Conservation (phyloP, 2,797 vertebrate species). For the Urocyon cinereoargenteus region DNA sequence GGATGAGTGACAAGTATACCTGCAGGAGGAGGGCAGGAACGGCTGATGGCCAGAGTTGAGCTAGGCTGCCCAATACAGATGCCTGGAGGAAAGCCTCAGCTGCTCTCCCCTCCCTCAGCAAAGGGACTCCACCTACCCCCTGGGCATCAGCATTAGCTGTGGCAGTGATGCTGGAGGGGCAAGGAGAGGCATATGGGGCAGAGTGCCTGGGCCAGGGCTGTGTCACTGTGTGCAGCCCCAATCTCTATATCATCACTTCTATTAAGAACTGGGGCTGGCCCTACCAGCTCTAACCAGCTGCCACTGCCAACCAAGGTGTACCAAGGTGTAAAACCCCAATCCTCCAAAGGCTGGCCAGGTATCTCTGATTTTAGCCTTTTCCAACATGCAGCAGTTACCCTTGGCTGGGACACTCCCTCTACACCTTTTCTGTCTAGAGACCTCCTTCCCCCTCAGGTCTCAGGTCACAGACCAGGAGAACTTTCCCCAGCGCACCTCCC, state of each 20-base stretch:
- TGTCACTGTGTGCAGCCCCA: background rate
- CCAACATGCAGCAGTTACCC: background rate
- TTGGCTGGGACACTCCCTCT: background rate
- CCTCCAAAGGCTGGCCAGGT: background rate
- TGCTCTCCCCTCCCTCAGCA: background rate
- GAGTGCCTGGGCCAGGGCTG: background rate
- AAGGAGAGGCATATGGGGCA: background rate
- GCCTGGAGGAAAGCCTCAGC: background rate
- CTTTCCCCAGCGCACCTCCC: no score
- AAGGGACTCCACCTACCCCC: background rate
- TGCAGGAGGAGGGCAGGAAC: conserved; percentile 73
- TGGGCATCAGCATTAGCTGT: background rate
- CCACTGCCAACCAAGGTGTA: background rate
- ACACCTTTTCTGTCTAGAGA: background rate
- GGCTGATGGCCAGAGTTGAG: background rate
- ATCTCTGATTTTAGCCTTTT: background rate
- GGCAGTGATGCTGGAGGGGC: background rate
- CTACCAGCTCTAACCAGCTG: background rate
- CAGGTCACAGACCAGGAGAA: background rate
- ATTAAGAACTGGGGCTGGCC: background rate
- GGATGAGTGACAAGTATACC: conserved; percentile 98
- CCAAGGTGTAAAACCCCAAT: background rate
- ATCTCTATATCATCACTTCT: background rate
- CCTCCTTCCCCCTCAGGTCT: background rate
- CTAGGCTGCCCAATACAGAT: background rate